Evolutionary conservation across 2,113 vertebrate genomes (phyloP).

Genomic region (Echinops telfairi): DNA sequence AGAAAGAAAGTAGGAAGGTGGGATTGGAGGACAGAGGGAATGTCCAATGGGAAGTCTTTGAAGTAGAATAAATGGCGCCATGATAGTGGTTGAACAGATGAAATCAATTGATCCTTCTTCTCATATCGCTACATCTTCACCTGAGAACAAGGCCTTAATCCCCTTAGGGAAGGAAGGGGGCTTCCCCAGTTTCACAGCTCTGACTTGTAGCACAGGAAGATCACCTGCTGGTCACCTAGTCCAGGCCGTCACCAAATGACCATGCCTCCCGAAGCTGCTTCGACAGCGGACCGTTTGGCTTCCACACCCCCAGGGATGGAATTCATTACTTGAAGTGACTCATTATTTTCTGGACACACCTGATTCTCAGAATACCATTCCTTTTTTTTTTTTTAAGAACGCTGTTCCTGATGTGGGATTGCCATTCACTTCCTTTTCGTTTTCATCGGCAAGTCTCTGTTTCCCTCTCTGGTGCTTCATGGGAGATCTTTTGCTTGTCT

Average conservation of each 20-base stretch:
- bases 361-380: background rate
- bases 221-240: background rate
- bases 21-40: background rate
- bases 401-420: background rate
- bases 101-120: background rate
- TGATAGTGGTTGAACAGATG: background rate
- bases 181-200: background rate
- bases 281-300: background rate
- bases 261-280: background rate
- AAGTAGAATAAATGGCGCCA: background rate
- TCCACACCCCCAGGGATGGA: background rate
- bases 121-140: background rate
- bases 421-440: background rate
- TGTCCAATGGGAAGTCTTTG: background rate
- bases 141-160: background rate
- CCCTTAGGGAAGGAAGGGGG: background rate
- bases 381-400: background rate
- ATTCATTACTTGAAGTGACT: background rate
- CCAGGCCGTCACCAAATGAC: background rate
- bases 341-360: conserved; percentile 6
- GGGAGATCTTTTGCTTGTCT: background rate
- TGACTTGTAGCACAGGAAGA: background rate
- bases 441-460: background rate
- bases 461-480: background rate
- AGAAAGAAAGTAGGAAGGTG: background rate